Evolutionary conservation across 2,888 invertebrate species (phyloP), one percentile per base, ranked within the genome.

Genomic region (Melangyna quadrimaculata): DNA sequence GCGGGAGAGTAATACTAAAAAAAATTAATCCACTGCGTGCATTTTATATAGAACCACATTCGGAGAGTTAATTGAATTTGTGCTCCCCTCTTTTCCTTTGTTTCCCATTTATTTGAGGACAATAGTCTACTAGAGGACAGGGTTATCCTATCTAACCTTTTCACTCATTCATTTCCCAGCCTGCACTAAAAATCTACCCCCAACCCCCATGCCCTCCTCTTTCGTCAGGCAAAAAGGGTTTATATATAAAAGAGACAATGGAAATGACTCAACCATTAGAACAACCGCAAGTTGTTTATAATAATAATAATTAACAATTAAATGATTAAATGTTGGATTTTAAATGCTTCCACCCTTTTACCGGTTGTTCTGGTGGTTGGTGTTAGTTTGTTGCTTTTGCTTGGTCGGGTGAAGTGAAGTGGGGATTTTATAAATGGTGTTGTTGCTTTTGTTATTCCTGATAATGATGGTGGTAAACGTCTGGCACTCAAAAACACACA

Each of bases 281-380:
- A 73, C 70, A 70, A 81, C 81, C 86, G 69, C 86, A 81, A 81
- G 86, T 86, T 86, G 86, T 81, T 86, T 86, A 73, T 77, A 78
- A 81, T 86, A 81, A 81, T 86, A 73, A 86, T 86, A 81, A 86
- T 86, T 81, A 86, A 86, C 86, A 86, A 86, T 86, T 81, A 86
- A 86, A 86, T 86, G 81, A 81, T 81, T 86, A 86, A 86, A 86
- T 86, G 81, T 81, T 86, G 86, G 37, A 78, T 73, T 86, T 86
- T 86, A 86, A 86, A 78, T 86, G 81, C 77, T 81, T 72, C 70
- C 67, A 73, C 73, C 73, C 69, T 45, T 61, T 17, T 29, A 32
- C 40, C 29, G 22, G 29, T 29, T 40, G 37, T 27, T 37, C 24
- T 61, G 69, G 69, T 69, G 37, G 19, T 67, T 35, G 67, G 67